Evolutionary conservation across 2,113 vertebrate genomes (phyloP).

Genomic region (Oxyura jamaicensis): DNA sequence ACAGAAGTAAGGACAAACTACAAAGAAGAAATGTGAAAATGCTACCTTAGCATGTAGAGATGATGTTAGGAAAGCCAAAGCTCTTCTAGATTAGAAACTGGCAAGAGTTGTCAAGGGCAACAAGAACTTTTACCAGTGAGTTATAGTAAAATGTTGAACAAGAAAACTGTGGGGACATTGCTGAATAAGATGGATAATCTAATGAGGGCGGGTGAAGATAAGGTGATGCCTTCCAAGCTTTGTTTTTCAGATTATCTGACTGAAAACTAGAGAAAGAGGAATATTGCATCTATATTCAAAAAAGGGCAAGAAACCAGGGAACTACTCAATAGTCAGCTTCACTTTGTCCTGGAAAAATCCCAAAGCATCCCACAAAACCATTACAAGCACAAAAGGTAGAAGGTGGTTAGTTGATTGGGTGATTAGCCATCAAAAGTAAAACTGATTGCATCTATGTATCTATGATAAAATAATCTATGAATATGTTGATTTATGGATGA

Average conservation of each 20-base stretch:
- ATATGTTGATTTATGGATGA: neutral
- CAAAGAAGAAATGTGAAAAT: neutral
- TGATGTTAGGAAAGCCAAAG: neutral
- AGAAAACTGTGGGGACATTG: neutral
- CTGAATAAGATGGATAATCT: neutral
- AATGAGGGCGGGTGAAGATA: neutral
- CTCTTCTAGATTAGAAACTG: neutral
- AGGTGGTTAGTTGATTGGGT: neutral
- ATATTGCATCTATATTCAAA: neutral
- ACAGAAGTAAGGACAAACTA: neutral
- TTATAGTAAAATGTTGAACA: neutral
- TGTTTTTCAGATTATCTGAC: neutral
- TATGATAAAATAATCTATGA: neutral
- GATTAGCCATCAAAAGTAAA: neutral
- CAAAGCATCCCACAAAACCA: neutral
- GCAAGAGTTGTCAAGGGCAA: neutral
- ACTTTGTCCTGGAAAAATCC: neutral
- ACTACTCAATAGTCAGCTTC: neutral
- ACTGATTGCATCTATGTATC: neutral
- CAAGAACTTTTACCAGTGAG: neutral
- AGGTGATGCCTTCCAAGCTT: neutral
- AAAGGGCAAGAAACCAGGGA: neutral
- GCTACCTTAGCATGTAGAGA: neutral
- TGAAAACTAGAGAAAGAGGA: neutral
- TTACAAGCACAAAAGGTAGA: neutral